Percentiles rank a stretch among this genome's conserved stretches.
phyloP scores from a whole-genome alignment of 37 sponge, comb jelly and placozoan species.

The Haliclona indistincta region DNA sequence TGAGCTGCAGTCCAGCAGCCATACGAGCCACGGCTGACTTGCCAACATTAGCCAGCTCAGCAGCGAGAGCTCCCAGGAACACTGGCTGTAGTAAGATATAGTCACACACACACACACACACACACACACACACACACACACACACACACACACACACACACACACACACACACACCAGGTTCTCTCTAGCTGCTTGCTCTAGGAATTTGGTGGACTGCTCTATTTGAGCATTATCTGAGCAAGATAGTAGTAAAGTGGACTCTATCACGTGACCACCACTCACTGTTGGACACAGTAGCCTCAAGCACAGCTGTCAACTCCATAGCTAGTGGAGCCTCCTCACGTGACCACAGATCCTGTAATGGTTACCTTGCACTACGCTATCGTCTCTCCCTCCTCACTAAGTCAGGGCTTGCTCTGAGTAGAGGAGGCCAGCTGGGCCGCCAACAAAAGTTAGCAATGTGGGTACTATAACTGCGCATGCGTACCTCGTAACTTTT shows the following conservation, averaged over 20 bases:
- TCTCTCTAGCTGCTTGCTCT: slow-evolving; percentile 52
- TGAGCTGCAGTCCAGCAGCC: slow-evolving; percentile 97
- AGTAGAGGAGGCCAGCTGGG: not conserved
- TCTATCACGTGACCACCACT: not conserved
- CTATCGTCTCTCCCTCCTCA: not conserved
- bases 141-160: not conserved
- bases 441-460: not conserved
- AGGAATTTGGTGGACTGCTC: slow-evolving; percentile 45
- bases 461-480: not conserved
- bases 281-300: slow-evolving; percentile 66
- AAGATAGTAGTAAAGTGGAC: not conserved
- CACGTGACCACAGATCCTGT: no score
- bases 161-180: slow-evolving; percentile 49
- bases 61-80: slow-evolving; percentile 77
- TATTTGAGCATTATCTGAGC: slow-evolving; percentile 40
- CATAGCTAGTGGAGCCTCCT: no score
- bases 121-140: not conserved
- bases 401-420: not conserved
- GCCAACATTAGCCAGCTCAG: slow-evolving; percentile 62
- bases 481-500: no score
- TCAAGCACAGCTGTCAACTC: slow-evolving; percentile 61
- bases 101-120: not conserved
- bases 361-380: not conserved
- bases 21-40: slow-evolving; percentile 71
- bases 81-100: slow-evolving; percentile 46